A percentile compares a stretch with the other conserved stretches of the same genome.
These are phyloP conservation scores for Felis catus DNA, from an alignment of 2,113 vertebrate genomes.

Conservation along the genomic window F.catus_Fca126_mat1.0 CM031413.1:33444501-33445000, in stretches of 20 bases:
- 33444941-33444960: background rate
- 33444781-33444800: background rate
- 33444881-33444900: background rate
- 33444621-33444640: background rate
- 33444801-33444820: background rate
- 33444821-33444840: background rate
- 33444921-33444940: background rate
- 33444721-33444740: background rate
- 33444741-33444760: background rate
- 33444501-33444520: too few relatives aligned
- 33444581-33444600: too few relatives aligned
- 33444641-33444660: background rate
- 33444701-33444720: constrained; percentile 9
- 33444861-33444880: background rate
- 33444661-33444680: background rate
- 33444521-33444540: too few relatives aligned
- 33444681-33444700: constrained; percentile 48
- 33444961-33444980: background rate
- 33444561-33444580: too few relatives aligned
- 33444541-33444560: too few relatives aligned
- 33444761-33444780: background rate
- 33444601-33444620: too few relatives aligned
- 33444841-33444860: background rate
- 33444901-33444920: background rate
- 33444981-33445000: background rate